phyloP scores from a whole-genome alignment of 2,113 vertebrate genomes.

The Aleadryas rufinucha region DNA sequence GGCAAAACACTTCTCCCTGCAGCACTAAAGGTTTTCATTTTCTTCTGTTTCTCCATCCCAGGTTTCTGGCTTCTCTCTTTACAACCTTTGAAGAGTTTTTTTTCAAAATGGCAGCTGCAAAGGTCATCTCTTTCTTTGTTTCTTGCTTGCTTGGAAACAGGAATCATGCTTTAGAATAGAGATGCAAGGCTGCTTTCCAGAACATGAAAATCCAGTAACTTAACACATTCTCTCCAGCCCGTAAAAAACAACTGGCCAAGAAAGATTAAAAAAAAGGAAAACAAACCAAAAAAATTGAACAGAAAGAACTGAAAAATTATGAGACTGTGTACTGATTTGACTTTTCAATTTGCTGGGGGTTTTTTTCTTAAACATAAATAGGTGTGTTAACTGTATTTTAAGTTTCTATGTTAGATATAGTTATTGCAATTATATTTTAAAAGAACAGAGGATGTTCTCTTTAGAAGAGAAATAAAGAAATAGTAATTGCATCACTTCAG shows the following conservation, averaged over 20 bases:
- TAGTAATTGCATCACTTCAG: background rate
- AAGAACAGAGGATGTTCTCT: background rate
- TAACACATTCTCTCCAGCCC: background rate
- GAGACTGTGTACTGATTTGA: background rate
- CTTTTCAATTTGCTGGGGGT: accelerated
- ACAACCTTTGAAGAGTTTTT: background rate
- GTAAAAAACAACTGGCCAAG: background rate
- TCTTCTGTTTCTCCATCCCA: accelerated
- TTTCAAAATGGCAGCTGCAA: slow-evolving; percentile 37
- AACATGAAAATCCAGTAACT: background rate
- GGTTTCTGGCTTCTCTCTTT: slow-evolving; percentile 12
- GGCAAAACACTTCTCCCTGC: background rate
- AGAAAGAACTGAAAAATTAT: background rate
- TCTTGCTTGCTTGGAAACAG: background rate
- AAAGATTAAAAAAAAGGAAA: background rate
- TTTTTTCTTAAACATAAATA: background rate
- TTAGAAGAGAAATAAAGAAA: background rate
- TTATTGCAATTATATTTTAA: background rate
- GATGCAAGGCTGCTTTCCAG: background rate
- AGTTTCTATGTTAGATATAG: background rate
- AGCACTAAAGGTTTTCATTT: background rate
- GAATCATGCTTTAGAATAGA: background rate
- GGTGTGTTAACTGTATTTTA: background rate
- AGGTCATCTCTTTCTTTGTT: background rate
- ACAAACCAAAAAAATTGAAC: too few species aligned